Conservation (phyloP, 2,797 vertebrate species). For the Diglossa cyanea region DNA sequence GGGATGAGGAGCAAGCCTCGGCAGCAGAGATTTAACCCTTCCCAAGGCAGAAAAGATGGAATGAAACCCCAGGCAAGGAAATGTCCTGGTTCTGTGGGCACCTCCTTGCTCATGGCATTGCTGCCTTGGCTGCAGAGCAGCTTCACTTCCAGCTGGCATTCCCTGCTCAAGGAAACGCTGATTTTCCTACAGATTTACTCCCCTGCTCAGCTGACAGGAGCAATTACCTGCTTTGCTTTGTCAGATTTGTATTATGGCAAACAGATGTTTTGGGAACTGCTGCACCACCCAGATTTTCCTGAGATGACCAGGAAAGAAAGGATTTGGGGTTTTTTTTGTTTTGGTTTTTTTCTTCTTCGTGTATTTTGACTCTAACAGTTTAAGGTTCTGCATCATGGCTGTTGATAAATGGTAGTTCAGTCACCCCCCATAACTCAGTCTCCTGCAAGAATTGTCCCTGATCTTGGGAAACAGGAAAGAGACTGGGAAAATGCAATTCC, state of each 20-base stretch:
- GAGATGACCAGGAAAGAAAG: not conserved
- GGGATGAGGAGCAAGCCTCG: not conserved
- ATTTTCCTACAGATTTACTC: not conserved
- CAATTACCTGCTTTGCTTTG: not conserved
- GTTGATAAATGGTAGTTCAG: not conserved
- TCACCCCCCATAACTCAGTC: not conserved
- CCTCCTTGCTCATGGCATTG: accelerated
- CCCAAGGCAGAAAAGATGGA: not conserved
- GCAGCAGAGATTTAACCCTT: not conserved
- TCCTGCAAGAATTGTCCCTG: not conserved
- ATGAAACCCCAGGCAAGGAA: not conserved
- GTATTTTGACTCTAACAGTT: not conserved
- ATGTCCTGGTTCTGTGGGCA: not conserved
- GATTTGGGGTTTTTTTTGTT: too few species aligned
- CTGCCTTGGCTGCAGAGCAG: not conserved
- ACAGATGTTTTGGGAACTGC: not conserved
- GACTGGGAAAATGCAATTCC: not conserved
- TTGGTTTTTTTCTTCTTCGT: not conserved
- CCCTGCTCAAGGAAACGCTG: accelerated
- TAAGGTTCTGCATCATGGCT: not conserved
- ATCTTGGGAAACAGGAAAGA: not conserved
- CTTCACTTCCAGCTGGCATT: not conserved
- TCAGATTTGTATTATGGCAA: accelerated
- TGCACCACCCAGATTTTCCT: not conserved
- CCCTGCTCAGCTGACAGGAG: not conserved